Base-by-base conservation (phyloP, 2,888 invertebrate species). In the Acrobasis consociella region DNA sequence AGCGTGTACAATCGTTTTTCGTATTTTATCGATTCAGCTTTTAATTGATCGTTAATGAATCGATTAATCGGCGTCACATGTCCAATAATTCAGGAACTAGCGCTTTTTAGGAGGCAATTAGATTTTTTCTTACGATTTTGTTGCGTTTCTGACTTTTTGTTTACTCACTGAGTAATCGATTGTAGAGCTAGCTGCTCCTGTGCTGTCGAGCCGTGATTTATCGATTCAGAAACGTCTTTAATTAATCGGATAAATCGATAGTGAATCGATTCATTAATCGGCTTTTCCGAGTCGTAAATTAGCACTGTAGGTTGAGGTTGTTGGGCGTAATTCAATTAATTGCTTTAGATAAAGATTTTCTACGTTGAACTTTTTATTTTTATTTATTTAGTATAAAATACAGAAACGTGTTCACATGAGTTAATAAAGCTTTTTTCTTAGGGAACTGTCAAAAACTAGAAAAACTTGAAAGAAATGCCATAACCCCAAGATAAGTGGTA, bases 241-340 rank as follows among this genome's bases (percentile, higher is more conserved):
- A 56, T 56, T 42, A 22, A 56, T 56, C 17, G 39, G 42, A 17
- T 58, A 49, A 63, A 67, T 65, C 66, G 66, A 64, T 68, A 81
- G 81, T 80, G 78, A 79, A 80, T 81, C 75, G 77, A 73, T 76
- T 69, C 75, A 80, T 81, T 72, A 69, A 60, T 46, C 53, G 50
- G 55, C 52, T 55, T 46, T 46, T 46, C 46, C 46, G 46, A 46
- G 46, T 46, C 46, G 46, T 46, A 46, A 46, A 46, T 46, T 46
- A 46, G n/a, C 46, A n/a, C 46, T 46, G 46, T 46, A 46, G 46
- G 46, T 46, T 46, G 46, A 46, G 10, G 13, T 46, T 46, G 46
- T 46, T 46, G 13, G 11, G 46, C 31, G 31, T 31, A 31, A 31
- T 13, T 46, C 11, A 46, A 46, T 46, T 46, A 46, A 46, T 46